Conservation (phyloP, 64 coral and sea anemone species). For the Actinia equina region DNA sequence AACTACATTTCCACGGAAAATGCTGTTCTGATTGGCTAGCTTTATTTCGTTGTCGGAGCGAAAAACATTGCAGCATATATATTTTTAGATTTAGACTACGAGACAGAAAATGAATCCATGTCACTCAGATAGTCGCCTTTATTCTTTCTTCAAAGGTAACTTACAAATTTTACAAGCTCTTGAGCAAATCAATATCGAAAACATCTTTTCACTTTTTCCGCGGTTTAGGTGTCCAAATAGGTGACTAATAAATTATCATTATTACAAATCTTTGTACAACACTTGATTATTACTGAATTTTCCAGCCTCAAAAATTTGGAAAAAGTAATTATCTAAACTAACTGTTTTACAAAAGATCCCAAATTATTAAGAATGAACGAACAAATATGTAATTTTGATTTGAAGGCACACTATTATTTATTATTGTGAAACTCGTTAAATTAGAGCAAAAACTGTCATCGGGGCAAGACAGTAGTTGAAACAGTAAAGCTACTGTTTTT, state of each 20-base stretch:
- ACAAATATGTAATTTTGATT: slow-evolving; percentile 11
- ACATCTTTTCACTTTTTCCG: not conserved
- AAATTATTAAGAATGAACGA: slow-evolving; percentile 25
- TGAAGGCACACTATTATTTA: not conserved
- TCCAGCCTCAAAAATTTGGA: not conserved
- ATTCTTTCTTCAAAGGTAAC: not conserved
- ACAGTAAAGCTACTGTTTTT: slow-evolving; percentile 6
- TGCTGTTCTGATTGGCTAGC: too few relatives aligned
- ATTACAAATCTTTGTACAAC: slow-evolving; percentile 28
- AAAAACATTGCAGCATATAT: too few relatives aligned
- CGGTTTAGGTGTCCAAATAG: slow-evolving; percentile 5
- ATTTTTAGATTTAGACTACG: not conserved
- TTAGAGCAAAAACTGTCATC: slow-evolving; percentile 21
- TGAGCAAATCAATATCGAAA: slow-evolving; percentile 29
- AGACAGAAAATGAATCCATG: not conserved
- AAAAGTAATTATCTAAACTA: slow-evolving; percentile 22
- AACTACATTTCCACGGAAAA: too few relatives aligned
- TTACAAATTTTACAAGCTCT: slow-evolving; percentile 26
- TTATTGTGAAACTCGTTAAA: slow-evolving; percentile 14
- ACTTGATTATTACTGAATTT: slow-evolving; percentile 16
- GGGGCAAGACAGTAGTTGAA: slow-evolving; percentile 15
- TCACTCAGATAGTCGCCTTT: slow-evolving; percentile 15
- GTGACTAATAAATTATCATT: slow-evolving; percentile 20
- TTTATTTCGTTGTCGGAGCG: too few relatives aligned
- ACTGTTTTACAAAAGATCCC: slow-evolving; percentile 31